Percentiles rank a stretch among this genome's conserved stretches.
These are phyloP conservation scores for Hirtodrosophila cameraria DNA, from an alignment of 2,888 invertebrate genomes.

Conservation along the genomic window DNA sequence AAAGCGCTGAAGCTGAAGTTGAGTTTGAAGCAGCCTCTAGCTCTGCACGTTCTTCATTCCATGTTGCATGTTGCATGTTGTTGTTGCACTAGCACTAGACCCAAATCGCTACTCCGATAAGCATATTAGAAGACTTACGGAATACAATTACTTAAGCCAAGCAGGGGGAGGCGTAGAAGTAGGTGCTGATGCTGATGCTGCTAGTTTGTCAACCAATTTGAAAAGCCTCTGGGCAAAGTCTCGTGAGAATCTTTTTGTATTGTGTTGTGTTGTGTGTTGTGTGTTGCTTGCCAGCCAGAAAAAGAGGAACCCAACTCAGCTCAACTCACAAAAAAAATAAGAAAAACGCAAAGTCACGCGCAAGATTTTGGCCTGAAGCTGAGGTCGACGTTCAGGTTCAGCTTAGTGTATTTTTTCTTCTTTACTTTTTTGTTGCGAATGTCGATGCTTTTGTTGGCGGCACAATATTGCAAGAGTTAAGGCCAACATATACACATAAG, in stretches of 20 bases:
- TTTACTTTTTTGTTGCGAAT: conserved; percentile 14
- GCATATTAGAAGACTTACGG: conserved; percentile 63
- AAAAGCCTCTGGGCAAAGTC: conserved; percentile 57
- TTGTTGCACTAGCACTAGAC: neutral
- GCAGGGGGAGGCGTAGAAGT: conserved; percentile 13
- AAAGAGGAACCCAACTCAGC: conserved; percentile 15
- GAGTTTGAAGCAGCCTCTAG: conserved; percentile 54
- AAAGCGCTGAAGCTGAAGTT: conserved; percentile 7
- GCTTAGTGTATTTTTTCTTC: no score
- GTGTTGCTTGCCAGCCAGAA: no score
- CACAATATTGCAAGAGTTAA: conserved; percentile 43
- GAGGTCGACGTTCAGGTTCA: conserved; percentile 26
- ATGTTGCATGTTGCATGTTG: no score
- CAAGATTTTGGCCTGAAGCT: conserved; percentile 64
- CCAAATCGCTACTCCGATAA: conserved; percentile 49
- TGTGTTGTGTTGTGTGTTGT: no score
- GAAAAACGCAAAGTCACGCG: conserved; percentile 77
- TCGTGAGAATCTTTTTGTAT: conserved; percentile 76
- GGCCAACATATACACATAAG: conserved; percentile 26
- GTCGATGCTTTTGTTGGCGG: conserved; percentile 39
- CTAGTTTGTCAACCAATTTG: conserved; percentile 76
- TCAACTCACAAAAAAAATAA: conserved; percentile 4
- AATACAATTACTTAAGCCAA: conserved; percentile 64
- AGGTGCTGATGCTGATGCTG: conserved; percentile 62
- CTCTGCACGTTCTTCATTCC: conserved; percentile 64